Evolutionary conservation across 2,113 vertebrate species (phyloP), one percentile per base, ranked within the genome.

Genomic region (Vanacampus margaritifer): DNA sequence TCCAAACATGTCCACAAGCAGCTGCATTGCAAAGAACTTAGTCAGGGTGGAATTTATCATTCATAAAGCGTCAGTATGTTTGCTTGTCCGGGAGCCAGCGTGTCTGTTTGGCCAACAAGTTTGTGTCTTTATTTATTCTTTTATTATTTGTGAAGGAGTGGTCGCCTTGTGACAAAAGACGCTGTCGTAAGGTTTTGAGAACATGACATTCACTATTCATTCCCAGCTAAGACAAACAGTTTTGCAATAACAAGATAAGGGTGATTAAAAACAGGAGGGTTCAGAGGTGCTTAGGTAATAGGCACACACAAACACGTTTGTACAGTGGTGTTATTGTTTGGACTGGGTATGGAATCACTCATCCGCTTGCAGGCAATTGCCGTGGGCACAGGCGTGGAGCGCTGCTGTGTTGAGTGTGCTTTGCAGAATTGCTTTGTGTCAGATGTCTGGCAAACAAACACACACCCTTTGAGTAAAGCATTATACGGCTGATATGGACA

Each of bases 261-360:
- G 65, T 53, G 73, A 85, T 85, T 86, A 86, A 83, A 85, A 72
- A 51, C n/a, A 80, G 84, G 78, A 81, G 80, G 79, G 64, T 72
- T 53, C 54, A 54, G 36, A 83, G 80, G 78, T 68, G 76, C 83
- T 91, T 89, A 89, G 90, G 90, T 92, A 92, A 91, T 90, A 83
- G 84, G 88, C 91, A 92, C 91, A 91, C 90, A 91, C 85, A 90
- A 92, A 92, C 88, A 89, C n/a, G 84, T 90, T 90, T 90, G 89
- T 91, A 90, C 87, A 91, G 88, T 88, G 78, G 62, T 91, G 89
- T 91, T 91, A 91, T 92, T 93, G 91, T 93, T 92, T 92, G 91
- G 86, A 84, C 84, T 90, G 85, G 72, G 74, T 84, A 86, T 84
- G 82, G 84, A 89, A 84, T 86, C 81, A 89, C 80, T 89, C 84